Evolutionary conservation across 1,140 invertebrate genomes (phyloP).

Genomic region (Lerema accius): DNA sequence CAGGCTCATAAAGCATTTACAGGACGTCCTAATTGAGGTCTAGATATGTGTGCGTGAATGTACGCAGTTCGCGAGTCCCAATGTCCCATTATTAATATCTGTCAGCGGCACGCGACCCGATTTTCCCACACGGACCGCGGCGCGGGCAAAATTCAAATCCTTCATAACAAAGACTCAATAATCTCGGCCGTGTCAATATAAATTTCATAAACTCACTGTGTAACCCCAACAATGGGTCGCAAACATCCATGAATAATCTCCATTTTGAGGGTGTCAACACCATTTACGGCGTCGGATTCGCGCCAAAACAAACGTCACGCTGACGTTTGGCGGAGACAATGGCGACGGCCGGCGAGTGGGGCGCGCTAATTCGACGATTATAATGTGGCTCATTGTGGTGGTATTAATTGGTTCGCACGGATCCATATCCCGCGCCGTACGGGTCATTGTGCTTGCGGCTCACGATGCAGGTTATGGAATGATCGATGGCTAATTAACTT

Average conservation of each 20-base stretch:
- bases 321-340: constrained; percentile 63
- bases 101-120: constrained; percentile 82
- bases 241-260: constrained; percentile 81
- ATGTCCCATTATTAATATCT: constrained; percentile 73
- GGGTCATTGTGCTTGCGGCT: constrained; percentile 40
- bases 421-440: constrained; percentile 26
- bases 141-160: constrained; percentile 68
- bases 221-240: constrained; percentile 71
- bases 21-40: constrained; percentile 31
- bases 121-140: constrained; percentile 70
- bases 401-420: constrained; percentile 63
- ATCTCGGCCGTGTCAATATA: constrained; percentile 79
- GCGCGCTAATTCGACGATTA: constrained; percentile 58
- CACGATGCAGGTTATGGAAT: constrained; percentile 35
- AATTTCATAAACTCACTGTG: constrained; percentile 77
- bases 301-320: constrained; percentile 76
- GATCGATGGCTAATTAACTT: constrained; percentile 45
- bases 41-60: constrained; percentile 29
- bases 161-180: constrained; percentile 76
- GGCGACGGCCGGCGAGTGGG: constrained; percentile 47
- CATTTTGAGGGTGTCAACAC: constrained; percentile 80
- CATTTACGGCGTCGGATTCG: constrained; percentile 70
- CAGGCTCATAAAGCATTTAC: constrained; percentile 26
- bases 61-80: constrained; percentile 41
- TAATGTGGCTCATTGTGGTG: constrained; percentile 60